These are phyloP conservation scores for Entomyzon cyanotis DNA, from an alignment of 2,113 vertebrate genomes.

Conservation along the genomic window DNA sequence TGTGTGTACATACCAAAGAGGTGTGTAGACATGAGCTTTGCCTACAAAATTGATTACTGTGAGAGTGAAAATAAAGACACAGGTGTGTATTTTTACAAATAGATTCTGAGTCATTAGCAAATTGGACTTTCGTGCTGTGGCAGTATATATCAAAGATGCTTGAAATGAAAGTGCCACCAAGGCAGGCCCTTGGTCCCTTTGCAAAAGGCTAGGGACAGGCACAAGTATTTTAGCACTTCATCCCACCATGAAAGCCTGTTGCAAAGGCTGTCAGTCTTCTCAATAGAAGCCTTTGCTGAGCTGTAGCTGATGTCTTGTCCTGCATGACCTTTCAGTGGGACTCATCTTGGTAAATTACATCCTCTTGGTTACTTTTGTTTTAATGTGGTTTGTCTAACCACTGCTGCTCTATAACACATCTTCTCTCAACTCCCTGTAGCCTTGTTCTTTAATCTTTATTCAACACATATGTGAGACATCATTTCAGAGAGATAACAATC, in stretches of 20 bases:
- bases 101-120: background rate
- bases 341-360: background rate
- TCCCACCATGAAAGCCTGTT: rapidly evolving
- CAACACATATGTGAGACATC: background rate
- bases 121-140: background rate
- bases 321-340: background rate
- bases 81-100: background rate
- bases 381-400: background rate
- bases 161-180: background rate
- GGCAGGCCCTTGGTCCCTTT: background rate
- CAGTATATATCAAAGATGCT: background rate
- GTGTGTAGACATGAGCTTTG: background rate
- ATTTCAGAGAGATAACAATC: background rate
- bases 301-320: background rate
- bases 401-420: background rate
- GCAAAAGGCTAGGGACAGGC: background rate
- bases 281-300: background rate
- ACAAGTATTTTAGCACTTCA: background rate
- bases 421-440: background rate
- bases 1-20: background rate
- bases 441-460: background rate
- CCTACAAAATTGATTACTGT: background rate
- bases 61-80: background rate
- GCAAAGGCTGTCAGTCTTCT: background rate
- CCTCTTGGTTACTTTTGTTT: background rate